Base-by-base conservation (phyloP, 1,140 invertebrate species). In the Cyphomyrmex costatus region DNA sequence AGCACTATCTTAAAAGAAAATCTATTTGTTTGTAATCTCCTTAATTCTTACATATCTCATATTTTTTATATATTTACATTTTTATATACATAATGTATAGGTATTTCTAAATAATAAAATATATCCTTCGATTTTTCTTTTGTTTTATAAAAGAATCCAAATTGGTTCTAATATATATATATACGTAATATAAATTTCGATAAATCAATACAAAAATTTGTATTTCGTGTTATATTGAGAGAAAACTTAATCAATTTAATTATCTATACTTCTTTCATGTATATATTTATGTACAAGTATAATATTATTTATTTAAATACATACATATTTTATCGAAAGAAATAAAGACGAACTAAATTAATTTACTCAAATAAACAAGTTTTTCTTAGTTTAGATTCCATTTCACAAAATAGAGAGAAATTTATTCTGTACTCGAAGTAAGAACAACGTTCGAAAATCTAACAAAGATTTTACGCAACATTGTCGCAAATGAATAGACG, bases 1-100 rank as follows among this genome's bases (percentile, higher is more conserved):
- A 30, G 16, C n/a, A n/a, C 5, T 80, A 4, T 80, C n/a, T 71
- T 82, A 71, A 58, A 24, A 71, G 10, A 58, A 56, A 16, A 46
- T 19, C 6, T 27, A 24, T 49, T 30, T 21, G 5, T 16, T 3
- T 3, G 51, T 42, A 71, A 70, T 71, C 19, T 0, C 0, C n/a
- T n/a, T n/a, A n/a, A n/a, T 56, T 78, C 3, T 46, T 46, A 10
- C 27, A 71, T 10, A 1, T 33, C n/a, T 10, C 24, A 36, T 30
- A 36, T 30, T 30, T 63, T 61, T 24, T 36, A 27, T 56, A 27
- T 19, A 3, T 4, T 63, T 63, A 73, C 16, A 27, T 60, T 12
- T 42, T 19, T n/a, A n/a, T 49, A 14, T 49, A 7, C 4, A 1
- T 3, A 33, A 33, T 21, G 10, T 30, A n/a, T n/a, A n/a, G n/a